Percentiles rank a stretch among this genome's conserved stretches.
Evolutionary conservation across 2,888 invertebrate genomes (phyloP).

Genomic region (Platerodrilus igneus): DNA sequence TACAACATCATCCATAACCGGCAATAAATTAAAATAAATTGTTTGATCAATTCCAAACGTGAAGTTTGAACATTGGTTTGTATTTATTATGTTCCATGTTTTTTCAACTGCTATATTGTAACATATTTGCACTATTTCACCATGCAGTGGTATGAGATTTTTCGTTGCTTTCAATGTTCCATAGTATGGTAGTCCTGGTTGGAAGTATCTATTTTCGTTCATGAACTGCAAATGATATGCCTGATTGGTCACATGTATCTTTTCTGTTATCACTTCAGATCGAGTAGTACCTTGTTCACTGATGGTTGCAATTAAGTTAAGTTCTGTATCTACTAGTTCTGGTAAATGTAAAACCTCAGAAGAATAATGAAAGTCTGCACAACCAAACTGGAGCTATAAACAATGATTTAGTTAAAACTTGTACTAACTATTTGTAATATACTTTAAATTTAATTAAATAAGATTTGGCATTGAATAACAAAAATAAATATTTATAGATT

Average conservation of each 20-base stretch:
- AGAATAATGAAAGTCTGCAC: conserved; percentile 36
- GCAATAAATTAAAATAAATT: conserved; percentile 39
- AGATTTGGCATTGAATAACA: background rate
- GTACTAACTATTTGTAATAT: too few relatives aligned
- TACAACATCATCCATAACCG: conserved; percentile 40
- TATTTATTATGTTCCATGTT: conserved; percentile 41
- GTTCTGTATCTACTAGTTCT: conserved; percentile 15
- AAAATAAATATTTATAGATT: too few relatives aligned
- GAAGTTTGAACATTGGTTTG: conserved; percentile 40
- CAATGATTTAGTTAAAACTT: background rate
- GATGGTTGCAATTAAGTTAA: conserved; percentile 46
- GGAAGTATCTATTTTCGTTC: conserved; percentile 57
- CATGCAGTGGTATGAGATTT: conserved; percentile 15
- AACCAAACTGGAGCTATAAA: conserved; percentile 41
- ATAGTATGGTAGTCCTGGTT: conserved; percentile 67
- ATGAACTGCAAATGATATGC: conserved; percentile 57
- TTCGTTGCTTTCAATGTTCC: conserved; percentile 47
- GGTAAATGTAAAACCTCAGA: conserved; percentile 29
- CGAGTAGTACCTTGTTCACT: conserved; percentile 61
- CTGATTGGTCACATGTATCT: conserved; percentile 55
- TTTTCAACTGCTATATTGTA: conserved; percentile 43
- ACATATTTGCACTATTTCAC: conserved; percentile 41
- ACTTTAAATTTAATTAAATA: background rate
- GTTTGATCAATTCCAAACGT: conserved; percentile 31
- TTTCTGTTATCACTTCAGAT: conserved; percentile 58